A percentile compares a stretch with the other conserved stretches of the same genome.
phyloP scores from a whole-genome alignment of 2,888 invertebrate genomes.

The Agrochola litura region DNA sequence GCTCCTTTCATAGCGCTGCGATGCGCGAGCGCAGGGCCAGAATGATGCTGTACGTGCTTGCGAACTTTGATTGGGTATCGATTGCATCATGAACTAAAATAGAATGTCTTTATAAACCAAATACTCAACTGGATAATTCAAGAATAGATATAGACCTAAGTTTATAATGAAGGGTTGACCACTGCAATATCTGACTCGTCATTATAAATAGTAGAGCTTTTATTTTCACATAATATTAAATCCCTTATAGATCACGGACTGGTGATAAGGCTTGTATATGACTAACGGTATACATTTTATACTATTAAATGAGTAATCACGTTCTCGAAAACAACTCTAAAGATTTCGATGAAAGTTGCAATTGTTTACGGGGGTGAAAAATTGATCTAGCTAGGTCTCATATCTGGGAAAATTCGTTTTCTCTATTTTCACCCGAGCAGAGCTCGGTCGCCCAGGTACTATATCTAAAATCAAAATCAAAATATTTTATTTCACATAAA shows the following conservation, averaged over 20 bases:
- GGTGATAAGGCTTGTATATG: neutral
- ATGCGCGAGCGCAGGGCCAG: conserved; percentile 62
- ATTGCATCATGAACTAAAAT: conserved; percentile 23
- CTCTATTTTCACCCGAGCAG: no score
- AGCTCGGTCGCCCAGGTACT: no score
- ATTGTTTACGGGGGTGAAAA: no score
- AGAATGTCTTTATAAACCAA: neutral
- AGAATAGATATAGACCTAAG: neutral
- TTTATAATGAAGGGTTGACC: neutral
- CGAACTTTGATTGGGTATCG: conserved; percentile 46
- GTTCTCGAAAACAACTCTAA: no score
- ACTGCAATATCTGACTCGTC: neutral
- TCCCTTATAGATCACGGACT: neutral
- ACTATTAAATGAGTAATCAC: no score
- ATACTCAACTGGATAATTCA: neutral
- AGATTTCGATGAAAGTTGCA: no score
- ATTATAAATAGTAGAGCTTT: no score
- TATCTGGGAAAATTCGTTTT: no score
- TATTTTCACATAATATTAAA: neutral
- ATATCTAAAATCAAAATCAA: no score
- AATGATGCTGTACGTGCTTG: conserved; percentile 52
- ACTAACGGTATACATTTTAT: neutral
- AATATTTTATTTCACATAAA: no score
- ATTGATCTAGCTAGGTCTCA: no score
- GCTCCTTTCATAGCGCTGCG: conserved; percentile 70